phyloP scores from a whole-genome alignment of 2,797 vertebrate species.

The Lacerta bilineata region DNA sequence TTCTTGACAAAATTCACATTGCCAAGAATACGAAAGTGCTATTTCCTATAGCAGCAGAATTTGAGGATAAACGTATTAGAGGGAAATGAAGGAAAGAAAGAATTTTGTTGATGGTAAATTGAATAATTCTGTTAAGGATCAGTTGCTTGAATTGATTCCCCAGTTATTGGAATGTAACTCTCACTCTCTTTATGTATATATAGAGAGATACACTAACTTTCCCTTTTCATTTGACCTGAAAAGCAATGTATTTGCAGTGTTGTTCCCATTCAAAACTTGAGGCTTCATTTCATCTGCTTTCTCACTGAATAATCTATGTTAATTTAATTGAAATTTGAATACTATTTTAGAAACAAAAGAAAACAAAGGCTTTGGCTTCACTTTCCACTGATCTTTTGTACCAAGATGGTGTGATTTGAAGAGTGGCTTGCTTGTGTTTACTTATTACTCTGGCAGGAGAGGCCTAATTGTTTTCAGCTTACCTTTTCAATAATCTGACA shows the following conservation, averaged over 20 bases:
- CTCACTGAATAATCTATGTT: constrained; percentile 74
- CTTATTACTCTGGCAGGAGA: constrained; percentile 55
- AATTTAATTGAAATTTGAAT: constrained; percentile 76
- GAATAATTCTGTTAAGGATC: constrained; percentile 76
- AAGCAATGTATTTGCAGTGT: constrained; percentile 76
- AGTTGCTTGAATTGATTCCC: constrained; percentile 64
- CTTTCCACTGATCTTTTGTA: constrained; percentile 66
- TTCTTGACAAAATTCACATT: constrained; percentile 72
- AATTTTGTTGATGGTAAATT: constrained; percentile 73
- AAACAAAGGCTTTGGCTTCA: constrained; percentile 62
- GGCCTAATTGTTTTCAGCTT: constrained; percentile 52
- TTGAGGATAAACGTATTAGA: constrained; percentile 73
- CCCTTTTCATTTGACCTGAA: constrained; percentile 69
- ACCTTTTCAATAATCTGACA: constrained; percentile 68
- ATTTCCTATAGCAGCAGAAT: constrained; percentile 65
- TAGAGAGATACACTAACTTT: constrained; percentile 64
- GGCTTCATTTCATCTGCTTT: constrained; percentile 69
- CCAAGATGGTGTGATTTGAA: constrained; percentile 71
- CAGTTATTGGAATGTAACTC: constrained; percentile 70
- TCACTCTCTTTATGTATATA: neutral
- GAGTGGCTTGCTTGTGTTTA: constrained; percentile 51
- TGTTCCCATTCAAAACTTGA: constrained; percentile 68
- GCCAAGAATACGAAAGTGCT: constrained; percentile 67
- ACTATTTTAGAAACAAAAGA: constrained; percentile 32
- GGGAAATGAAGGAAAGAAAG: constrained; percentile 64